Evolutionary conservation across 23 tunicate genomes (phyloP), one percentile per base, ranked within the genome.

Genomic region (Aplidium turbinatum): DNA sequence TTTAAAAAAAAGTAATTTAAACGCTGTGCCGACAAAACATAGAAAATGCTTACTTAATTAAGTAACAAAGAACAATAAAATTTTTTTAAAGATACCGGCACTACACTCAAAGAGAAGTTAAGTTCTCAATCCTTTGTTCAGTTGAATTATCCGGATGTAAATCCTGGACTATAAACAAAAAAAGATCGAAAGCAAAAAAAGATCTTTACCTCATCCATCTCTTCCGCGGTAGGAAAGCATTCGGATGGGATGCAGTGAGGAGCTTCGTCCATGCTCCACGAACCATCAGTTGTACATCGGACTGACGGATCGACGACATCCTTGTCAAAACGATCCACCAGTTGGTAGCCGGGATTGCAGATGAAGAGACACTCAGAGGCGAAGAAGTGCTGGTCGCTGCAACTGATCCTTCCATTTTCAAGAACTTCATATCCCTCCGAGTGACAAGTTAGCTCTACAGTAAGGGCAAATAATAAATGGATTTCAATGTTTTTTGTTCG

Each of bases 391-490:
- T 50, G 20, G 47, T 87, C 82, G 35, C 56, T 73, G 72, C 95
- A 87, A 19, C 24, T 19, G 29, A 87, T 77, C 7, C 48, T 60
- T 16, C 95, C 95, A 57, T 87, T 74, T 66, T 67, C 78, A 1
- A 87, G n/a, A 2, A 22, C 21, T 16, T 23, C 58, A 33, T 28
- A 67, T 39, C 78, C 81, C 2, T 32, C 58, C 25, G 62, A n/a
- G 34, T 77, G 82, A 64, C 95, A 87, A 42, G 82, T 55, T 35
- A 80, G 75, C 32, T 80, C 95, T 87, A n/a, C n/a, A n/a, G n/a
- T n/a, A n/a, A n/a, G n/a, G n/a, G n/a, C n/a, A n/a, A n/a, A n/a
- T n/a, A n/a, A n/a, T n/a, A n/a, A n/a, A n/a, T n/a, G n/a, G n/a
- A n/a, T n/a, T n/a, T n/a, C n/a, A n/a, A n/a, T n/a, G n/a, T n/a